A percentile compares a stretch with the other conserved stretches of the same genome.
phyloP scores from a whole-genome alignment of 2,888 invertebrate species.

The Microctonus brassicae region DNA sequence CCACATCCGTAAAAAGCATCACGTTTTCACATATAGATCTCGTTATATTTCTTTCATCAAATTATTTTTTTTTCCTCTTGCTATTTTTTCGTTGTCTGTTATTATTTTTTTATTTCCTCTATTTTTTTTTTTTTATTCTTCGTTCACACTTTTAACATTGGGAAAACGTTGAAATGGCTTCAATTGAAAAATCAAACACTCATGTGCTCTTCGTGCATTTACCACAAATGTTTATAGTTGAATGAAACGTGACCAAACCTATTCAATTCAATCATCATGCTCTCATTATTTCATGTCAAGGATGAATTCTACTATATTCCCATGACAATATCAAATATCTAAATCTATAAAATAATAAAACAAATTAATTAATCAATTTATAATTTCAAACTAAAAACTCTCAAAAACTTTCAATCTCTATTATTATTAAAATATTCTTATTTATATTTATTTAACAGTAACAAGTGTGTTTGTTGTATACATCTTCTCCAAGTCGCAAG shows the following conservation, averaged over 20 bases:
- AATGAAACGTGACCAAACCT: constrained; percentile 44
- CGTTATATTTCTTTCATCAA: background rate
- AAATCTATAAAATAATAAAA: no score
- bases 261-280: background rate
- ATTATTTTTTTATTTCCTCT: constrained; percentile 14
- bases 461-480: background rate
- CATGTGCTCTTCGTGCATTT: constrained; percentile 25
- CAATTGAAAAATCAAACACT: constrained; percentile 47
- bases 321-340: background rate
- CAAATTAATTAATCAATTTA: background rate
- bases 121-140: constrained; percentile 6
- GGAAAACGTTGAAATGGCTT: constrained; percentile 37
- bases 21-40: constrained; percentile 12
- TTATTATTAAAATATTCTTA: no score
- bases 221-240: constrained; percentile 41
- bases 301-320: background rate
- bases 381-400: background rate
- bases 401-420: no score
- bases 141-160: constrained; percentile 14
- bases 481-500: background rate
- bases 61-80: constrained; percentile 18
- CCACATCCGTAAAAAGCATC: constrained; percentile 8
- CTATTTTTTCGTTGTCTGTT: constrained; percentile 1
- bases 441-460: background rate
- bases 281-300: constrained; percentile 10